Evolutionary conservation across 2,113 vertebrate species (phyloP).

Genomic region (Lepisosteus oculatus): DNA sequence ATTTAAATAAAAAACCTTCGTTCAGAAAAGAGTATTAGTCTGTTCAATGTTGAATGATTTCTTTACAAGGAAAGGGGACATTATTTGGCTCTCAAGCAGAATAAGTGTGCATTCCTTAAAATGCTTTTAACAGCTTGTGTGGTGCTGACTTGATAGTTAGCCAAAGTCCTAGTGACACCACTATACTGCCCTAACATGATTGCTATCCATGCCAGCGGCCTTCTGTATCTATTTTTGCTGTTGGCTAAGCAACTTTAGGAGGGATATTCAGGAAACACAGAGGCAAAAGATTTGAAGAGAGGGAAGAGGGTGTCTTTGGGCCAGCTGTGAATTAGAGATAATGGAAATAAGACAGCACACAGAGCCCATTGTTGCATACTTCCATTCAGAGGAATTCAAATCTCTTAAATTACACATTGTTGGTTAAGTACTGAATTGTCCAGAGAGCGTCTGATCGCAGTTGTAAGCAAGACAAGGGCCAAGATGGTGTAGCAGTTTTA

Average conservation of each 20-base stretch:
- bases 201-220: not conserved
- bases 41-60: too few species aligned
- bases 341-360: not conserved
- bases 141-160: not conserved
- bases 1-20: too few species aligned
- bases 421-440: not conserved
- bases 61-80: too few species aligned
- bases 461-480: not conserved
- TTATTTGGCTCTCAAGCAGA: not conserved
- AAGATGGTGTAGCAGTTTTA: not conserved
- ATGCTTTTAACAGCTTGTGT: not conserved
- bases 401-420: not conserved
- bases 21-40: too few species aligned
- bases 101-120: not conserved
- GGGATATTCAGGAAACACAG: too few species aligned
- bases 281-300: not conserved
- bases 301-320: not conserved
- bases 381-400: not conserved
- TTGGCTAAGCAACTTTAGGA: not conserved
- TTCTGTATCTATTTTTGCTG: not conserved
- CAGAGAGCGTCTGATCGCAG: not conserved
- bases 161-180: not conserved
- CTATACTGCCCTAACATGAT: not conserved
- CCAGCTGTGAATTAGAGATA: slow-evolving; percentile 5
- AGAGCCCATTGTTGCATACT: not conserved